Evolutionary conservation across 2,797 vertebrate species (phyloP), one percentile per base, ranked within the genome.

Genomic region (Aplochiton taeniatus): DNA sequence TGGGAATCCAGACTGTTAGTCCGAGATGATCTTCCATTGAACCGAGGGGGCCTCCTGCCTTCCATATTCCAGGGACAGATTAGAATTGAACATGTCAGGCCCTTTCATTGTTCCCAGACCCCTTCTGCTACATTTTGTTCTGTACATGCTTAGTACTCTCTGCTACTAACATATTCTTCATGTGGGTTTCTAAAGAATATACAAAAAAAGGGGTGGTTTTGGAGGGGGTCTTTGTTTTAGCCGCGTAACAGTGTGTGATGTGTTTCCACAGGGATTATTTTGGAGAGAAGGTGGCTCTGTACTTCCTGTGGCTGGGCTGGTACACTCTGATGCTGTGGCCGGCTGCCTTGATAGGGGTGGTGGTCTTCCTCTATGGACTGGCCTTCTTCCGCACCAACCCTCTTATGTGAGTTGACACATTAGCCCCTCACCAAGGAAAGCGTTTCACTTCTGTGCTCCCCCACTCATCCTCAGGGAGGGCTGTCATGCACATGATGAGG

Each of bases 261-360:
- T 59, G 46, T 56, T 16, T 46, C 7, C n/a, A 43, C 55, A 98
- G 97, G 85, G 1, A 18, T 9, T 98, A 98, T 75, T 98, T 98
- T 12, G 96, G 97, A 0, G 96, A 98, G 89, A 97, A 98, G 83
- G 93, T 95, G 78, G 95, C 95, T 0, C 84, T 98, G 63, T 98
- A 98, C 84, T 98, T 95, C 4, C 90, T 95, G 62, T 98, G 97
- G 96, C 89, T 98, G n/a, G 91, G 93, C 65, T 97, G 94, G 95
- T 98, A 98, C 77, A 98, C 95, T 41, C 84, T 13, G 65, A 76
- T 96, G 87, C 88, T 98, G 74, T 45, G 90, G 0, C 80, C 93
- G 0, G 95, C 96, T 0, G 92, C 96, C 0, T 0, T 55, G 6
- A 62, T 77, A 0, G 97, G 97, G 16, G 9, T 94, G 13, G 0